These are phyloP conservation scores for Acestrorhynchus altus DNA, from an alignment of 2,797 vertebrate species.

Conservation along the genomic window DNA sequence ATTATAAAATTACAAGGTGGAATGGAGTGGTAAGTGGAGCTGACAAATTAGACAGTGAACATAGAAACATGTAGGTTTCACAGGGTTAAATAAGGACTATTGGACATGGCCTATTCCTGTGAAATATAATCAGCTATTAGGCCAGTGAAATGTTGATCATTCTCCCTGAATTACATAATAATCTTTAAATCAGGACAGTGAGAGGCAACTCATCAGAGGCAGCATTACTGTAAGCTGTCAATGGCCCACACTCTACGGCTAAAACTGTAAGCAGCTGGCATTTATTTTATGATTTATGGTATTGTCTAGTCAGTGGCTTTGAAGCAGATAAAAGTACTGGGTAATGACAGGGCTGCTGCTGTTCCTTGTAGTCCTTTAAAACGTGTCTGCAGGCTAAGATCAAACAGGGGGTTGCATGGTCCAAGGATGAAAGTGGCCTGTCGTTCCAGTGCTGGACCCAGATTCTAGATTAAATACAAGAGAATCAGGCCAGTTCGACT, in stretches of 20 bases:
- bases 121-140: neutral
- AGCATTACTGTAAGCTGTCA: neutral
- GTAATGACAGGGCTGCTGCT: conserved; percentile 57
- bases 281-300: conserved; percentile 53
- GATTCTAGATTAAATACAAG: conserved; percentile 48
- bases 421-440: conserved; percentile 50
- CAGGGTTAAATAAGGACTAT: neutral
- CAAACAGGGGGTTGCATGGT: conserved; percentile 45
- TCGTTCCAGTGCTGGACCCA: conserved; percentile 29
- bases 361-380: conserved; percentile 55
- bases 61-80: too few relatives aligned
- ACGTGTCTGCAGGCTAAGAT: conserved; percentile 55
- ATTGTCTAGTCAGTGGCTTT: conserved; percentile 55
- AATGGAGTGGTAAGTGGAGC: too few relatives aligned
- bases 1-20: too few relatives aligned
- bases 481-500: conserved; percentile 44
- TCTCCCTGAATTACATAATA: neutral
- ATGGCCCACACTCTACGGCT: conserved; percentile 3
- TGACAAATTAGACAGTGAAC: too few relatives aligned
- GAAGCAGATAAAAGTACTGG: conserved; percentile 58
- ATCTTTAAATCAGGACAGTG: neutral
- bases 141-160: neutral
- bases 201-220: neutral
- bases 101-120: neutral
- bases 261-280: conserved; percentile 41